Evolutionary conservation across 2,113 vertebrate species (phyloP).

Genomic region (Crocuta crocuta): DNA sequence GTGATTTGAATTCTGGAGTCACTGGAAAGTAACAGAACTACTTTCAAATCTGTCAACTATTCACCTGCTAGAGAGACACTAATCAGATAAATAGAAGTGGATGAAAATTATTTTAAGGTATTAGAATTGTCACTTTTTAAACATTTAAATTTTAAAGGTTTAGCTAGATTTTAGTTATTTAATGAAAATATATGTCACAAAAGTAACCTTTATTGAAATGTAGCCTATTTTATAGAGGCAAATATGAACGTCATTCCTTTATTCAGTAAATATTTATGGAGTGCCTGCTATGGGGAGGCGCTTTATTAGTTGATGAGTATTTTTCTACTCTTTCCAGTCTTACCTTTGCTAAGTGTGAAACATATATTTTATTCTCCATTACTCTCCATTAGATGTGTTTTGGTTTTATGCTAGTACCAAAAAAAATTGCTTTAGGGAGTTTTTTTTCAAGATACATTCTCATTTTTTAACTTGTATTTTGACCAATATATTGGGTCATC

Average conservation of each 20-base stretch:
- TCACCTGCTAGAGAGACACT: not conserved
- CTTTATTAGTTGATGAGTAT: not conserved
- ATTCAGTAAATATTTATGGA: conserved; percentile 33
- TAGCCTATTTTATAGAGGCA: not conserved
- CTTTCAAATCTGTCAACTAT: not conserved
- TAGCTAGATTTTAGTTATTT: conserved; percentile 1
- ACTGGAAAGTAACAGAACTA: not conserved
- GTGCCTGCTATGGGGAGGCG: not conserved
- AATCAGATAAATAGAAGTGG: not conserved
- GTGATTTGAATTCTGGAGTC: not conserved
- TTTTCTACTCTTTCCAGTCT: not conserved
- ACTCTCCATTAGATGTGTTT: not conserved
- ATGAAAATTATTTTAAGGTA: conserved; percentile 25
- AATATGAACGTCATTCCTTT: conserved; percentile 9
- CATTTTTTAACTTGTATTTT: not conserved
- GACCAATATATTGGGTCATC: not conserved
- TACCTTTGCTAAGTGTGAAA: not conserved
- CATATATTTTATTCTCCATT: not conserved
- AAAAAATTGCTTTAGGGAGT: not conserved
- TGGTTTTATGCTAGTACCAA: not conserved
- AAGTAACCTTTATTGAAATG: not conserved
- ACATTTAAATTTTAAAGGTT: not conserved
- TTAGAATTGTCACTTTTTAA: not conserved
- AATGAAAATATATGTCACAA: not conserved
- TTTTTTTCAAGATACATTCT: not conserved